Conservation (phyloP, 2,113 vertebrate genomes). For the Hypanus sabinus region DNA sequence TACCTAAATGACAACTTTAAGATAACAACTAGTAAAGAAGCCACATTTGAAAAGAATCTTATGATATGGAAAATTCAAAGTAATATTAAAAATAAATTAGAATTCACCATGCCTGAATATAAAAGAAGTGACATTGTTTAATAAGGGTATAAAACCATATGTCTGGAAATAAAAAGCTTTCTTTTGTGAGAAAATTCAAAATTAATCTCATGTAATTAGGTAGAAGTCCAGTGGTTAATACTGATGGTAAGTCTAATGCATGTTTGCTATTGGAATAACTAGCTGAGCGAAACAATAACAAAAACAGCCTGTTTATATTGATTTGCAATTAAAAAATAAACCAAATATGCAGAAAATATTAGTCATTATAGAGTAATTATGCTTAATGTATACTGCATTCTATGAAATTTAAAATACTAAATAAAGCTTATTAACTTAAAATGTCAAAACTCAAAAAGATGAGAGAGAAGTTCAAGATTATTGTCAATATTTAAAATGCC, state of each 20-base stretch:
- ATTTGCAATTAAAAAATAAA: background rate
- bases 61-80: background rate
- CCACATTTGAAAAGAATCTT: background rate
- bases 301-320: background rate
- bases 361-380: background rate
- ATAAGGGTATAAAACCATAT: background rate
- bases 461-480: background rate
- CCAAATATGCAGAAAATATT: background rate
- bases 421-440: background rate
- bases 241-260: background rate
- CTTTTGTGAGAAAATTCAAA: background rate
- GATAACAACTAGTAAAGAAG: background rate
- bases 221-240: background rate
- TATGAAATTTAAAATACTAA: background rate
- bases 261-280: background rate
- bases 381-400: background rate
- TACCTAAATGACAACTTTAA: background rate
- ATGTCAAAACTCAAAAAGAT: background rate
- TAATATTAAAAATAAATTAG: background rate
- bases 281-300: background rate
- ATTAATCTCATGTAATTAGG: background rate
- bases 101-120: background rate
- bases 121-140: background rate
- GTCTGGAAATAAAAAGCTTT: background rate
- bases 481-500: background rate